Conservation (phyloP, 30 jellyfish, hydroid and myxozoan genomes). For the Catostylus mosaicus region DNA sequence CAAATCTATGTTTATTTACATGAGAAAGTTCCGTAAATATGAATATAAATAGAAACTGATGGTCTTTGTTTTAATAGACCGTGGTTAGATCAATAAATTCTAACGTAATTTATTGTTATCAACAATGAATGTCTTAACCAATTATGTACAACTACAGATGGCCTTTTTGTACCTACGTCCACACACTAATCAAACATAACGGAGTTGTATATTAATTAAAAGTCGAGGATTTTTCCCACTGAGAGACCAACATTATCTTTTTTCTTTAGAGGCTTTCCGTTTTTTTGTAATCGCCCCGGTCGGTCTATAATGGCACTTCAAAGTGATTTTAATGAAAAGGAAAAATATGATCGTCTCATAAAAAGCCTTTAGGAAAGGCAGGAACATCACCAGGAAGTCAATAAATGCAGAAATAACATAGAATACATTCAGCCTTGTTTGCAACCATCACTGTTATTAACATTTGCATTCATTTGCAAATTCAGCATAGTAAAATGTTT, state of each 20-base stretch:
- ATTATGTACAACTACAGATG: neutral
- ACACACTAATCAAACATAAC: slow-evolving; percentile 28
- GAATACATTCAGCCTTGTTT: slow-evolving; percentile 6
- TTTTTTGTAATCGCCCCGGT: slow-evolving; percentile 19
- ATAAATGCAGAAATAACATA: neutral
- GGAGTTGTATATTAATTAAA: slow-evolving; percentile 22
- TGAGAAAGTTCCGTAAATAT: slow-evolving; percentile 2
- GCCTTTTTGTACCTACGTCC: neutral
- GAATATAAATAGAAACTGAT: neutral
- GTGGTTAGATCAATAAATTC: neutral
- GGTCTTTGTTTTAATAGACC: neutral
- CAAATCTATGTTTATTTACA: neutral
- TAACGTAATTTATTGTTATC: too few species aligned
- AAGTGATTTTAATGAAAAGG: slow-evolving; percentile 7
- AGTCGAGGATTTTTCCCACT: slow-evolving; percentile 6
- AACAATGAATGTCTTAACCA: neutral
- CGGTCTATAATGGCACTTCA: slow-evolving; percentile 23
- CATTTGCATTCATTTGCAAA: neutral
- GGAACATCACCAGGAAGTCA: slow-evolving; percentile 51
- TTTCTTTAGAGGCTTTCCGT: slow-evolving; percentile 49
- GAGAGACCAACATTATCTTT: slow-evolving; percentile 1
- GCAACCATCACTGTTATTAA: neutral
- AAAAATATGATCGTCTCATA: slow-evolving; percentile 6
- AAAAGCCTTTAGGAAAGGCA: slow-evolving; percentile 16
- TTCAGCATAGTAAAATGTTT: neutral